Evolutionary conservation across 2,797 vertebrate genomes (phyloP).

Genomic region (Phaenicophaeus curvirostris): DNA sequence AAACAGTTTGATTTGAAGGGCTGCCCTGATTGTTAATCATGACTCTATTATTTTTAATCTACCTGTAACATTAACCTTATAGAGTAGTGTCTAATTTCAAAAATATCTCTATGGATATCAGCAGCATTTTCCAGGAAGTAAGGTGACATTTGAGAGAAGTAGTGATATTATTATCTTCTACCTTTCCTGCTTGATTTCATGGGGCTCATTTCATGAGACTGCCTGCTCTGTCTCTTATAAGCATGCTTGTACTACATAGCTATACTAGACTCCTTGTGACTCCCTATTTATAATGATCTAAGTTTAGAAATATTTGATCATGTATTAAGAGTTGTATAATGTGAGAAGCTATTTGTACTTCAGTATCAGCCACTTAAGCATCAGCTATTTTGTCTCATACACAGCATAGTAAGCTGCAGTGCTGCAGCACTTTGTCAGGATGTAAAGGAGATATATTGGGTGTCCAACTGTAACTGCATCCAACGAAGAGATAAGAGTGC

Average conservation of each 20-base stretch:
- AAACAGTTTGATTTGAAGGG: neutral
- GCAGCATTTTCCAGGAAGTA: neutral
- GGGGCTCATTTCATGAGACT: neutral
- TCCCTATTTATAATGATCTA: conserved; percentile 21
- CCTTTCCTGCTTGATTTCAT: neutral
- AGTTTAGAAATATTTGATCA: conserved; percentile 51
- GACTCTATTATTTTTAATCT: neutral
- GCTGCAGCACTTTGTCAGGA: neutral
- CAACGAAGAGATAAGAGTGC: neutral
- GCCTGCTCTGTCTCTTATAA: neutral
- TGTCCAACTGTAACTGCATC: neutral
- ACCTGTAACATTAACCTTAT: neutral
- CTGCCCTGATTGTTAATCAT: neutral
- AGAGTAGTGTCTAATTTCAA: neutral
- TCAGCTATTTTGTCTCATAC: conserved; percentile 17
- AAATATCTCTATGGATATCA: neutral
- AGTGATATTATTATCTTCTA: neutral
- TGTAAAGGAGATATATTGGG: neutral
- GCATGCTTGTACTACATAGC: neutral
- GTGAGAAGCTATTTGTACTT: conserved; percentile 35
- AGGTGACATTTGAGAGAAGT: neutral
- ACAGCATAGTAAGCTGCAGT: neutral
- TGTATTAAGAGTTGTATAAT: conserved; percentile 19
- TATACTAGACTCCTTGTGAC: neutral
- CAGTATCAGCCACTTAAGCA: conserved; percentile 12